phyloP scores from a whole-genome alignment of 2,888 invertebrate genomes.

The Drosophila peninsularis region DNA sequence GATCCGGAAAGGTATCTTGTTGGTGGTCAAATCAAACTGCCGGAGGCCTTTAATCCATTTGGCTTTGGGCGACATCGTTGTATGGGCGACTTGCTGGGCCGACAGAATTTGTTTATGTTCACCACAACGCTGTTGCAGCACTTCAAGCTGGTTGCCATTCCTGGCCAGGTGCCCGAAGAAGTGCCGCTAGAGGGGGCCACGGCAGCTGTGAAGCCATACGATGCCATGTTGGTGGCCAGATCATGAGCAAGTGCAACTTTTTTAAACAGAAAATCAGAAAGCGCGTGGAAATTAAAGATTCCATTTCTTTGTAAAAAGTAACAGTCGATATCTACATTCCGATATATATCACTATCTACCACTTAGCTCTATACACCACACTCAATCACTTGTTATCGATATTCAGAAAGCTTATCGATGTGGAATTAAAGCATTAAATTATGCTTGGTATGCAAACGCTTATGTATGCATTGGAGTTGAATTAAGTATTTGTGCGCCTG shows the following conservation, averaged over 20 bases:
- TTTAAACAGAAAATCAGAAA: background rate
- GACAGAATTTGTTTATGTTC: slow-evolving; percentile 92
- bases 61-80: slow-evolving; percentile 92
- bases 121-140: slow-evolving; percentile 90
- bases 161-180: slow-evolving; percentile 88
- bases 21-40: slow-evolving; percentile 87
- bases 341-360: slow-evolving; percentile 11
- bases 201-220: slow-evolving; percentile 90
- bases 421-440: background rate
- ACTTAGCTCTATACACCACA: background rate
- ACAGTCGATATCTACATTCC: background rate
- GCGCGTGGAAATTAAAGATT: background rate
- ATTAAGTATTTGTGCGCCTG: background rate
- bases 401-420: background rate
- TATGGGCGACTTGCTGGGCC: slow-evolving; percentile 91
- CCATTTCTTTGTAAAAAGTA: background rate
- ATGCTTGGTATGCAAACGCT: background rate
- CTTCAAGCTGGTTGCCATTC: slow-evolving; percentile 88
- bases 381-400: background rate
- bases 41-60: slow-evolving; percentile 91
- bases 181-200: slow-evolving; percentile 92
- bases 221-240: slow-evolving; percentile 88
- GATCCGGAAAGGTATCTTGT: slow-evolving; percentile 90
- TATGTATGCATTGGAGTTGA: background rate
- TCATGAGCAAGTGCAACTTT: slow-evolving; percentile 5